Base-by-base conservation (phyloP, 2,797 vertebrate species). In the Synanceia verrucosa region DNA sequence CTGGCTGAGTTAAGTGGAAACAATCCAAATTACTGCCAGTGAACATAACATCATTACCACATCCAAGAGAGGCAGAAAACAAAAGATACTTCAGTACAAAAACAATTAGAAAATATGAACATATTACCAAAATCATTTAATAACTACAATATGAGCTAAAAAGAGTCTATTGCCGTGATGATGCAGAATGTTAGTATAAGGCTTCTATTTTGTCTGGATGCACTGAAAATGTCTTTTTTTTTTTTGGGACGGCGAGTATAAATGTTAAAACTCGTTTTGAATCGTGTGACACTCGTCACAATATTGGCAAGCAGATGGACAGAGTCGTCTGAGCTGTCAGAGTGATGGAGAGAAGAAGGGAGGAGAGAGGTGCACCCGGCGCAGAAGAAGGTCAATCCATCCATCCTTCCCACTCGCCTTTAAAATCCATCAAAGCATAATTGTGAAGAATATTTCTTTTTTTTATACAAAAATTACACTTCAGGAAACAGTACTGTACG, bases 401-500 rank as follows among this genome's bases (percentile, higher is more conserved):
- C 74, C 78, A 71, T 88, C 65, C 64, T 66, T 63, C 57, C 65
- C 37, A 9, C 72, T 62, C 51, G 19, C 52, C 58, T 78, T 80
- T 60, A 70, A 71, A 76, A 81, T 73, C 65, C 78, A 87, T 74
- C 67, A 72, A 79, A 78, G 64, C 57, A 55, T 61, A 65, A 66
- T 21, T n/a, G 46, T 4, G 63, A 65, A 64, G 36, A 73, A 63
- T 65, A 43, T 62, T 61, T 67, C 64, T 26, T 36, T 37, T 60
- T 82, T 83, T 78, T 78, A 89, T 89, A 94, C 79, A 86, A 88
- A 84, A 94, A 92, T 71, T 56, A 90, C 78, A 88, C 57, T 72
- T 82, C 37, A 44, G 71, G 78, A 90, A 84, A 91, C 83, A 91
- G 86, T 91, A 93, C 83, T 91, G 87, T 91, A 93, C 86, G 94